Base-by-base conservation (phyloP, 2,888 invertebrate genomes). In the Sphecodes monilicornis region DNA sequence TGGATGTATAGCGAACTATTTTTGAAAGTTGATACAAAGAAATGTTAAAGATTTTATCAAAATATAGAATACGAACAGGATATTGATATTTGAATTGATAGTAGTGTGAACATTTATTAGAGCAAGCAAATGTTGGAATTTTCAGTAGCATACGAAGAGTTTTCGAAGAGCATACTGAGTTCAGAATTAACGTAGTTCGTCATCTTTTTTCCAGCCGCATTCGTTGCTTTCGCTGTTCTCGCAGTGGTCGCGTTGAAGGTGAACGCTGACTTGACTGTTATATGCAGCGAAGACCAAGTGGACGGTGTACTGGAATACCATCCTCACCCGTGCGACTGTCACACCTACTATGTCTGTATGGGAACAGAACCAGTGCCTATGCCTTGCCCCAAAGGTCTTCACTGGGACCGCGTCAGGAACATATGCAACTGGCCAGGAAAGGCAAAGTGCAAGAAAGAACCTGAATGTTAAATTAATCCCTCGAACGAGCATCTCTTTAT, bases 221-320 rank as follows among this genome's bases (percentile, higher is more conserved):
- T 36, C 66, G 36, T 36, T 22, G 22, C 36, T 36, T 22, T 66
- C 36, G 32, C 22, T 1, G 36, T 66, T 66, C 22, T 36, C 3
- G 36, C 66, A 1, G 36, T 66, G 22, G 1, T 32, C 36, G 36
- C 22, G 3, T 32, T 8, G 8, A 22, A 3, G 10, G 66, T 22
- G 18, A 8, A 36, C 32, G 66, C 66, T 36, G 66, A 22, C 3
- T 5, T 22, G 22, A 18, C 0, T 10, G 11, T 66, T 18, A 22
- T 1, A 36, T 66, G 66, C 36, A 29, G 1, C 6, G 66, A 0
- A 13, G 0, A 60, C 5, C 6, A 2, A 29, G 4, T 0, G 0
- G 60, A 60, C 0, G 13, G 1, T 16, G 1, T 0, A 29, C 0
- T 11, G 0, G 22, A 36, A 0, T 66, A 11, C 66, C 10, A 22